Evolutionary conservation across 2,797 vertebrate genomes (phyloP), one percentile per base, ranked within the genome.

Genomic region (Diglossa cyanea): DNA sequence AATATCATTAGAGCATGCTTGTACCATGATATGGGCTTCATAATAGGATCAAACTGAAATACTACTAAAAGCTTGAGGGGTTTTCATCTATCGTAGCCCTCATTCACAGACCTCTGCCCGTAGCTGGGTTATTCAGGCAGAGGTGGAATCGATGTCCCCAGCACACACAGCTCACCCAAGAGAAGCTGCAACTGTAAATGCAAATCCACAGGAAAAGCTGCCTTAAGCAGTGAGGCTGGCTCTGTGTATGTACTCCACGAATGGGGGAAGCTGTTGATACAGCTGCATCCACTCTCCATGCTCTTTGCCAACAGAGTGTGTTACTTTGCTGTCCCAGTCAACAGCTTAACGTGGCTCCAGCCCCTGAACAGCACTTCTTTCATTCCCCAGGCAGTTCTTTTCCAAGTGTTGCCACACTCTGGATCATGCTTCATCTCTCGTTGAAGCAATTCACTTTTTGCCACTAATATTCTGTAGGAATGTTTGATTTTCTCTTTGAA

Each of bases 241-340:
- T 66, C 54, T 78, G 58, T 11, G 33, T 18, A 2, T 4, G 75
- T 5, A 20, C 63, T 47, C 72, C 57, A 75, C 1, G 13, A 81
- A 86, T 40, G 44, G 51, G 58, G 44, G 54, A 61, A 51, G 80
- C 80, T 96, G 90, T 92, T 92, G 91, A 82, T 88, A 82, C 91
- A 95, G 91, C 95, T 96, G 94, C 86, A 74, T 73, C 84, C 71
- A 82, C 92, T 75, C 86, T 39, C 58, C 1, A 1, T 7, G 51
- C 88, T 88, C 92, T 63, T 50, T 68, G 70, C 70, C 0, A 0
- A 58, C 40, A 65, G 39, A 93, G 61, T 17, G 6, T 10, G 58
- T 65, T 72, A 61, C 90, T 91, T 51, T 28, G 31, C 94, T 62
- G 54, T 92, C 92, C 68, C 82, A 84, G 58, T 25, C 66, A 87